phyloP scores from a whole-genome alignment of 1,140 invertebrate species.

The Probaryconus sp. region DNA sequence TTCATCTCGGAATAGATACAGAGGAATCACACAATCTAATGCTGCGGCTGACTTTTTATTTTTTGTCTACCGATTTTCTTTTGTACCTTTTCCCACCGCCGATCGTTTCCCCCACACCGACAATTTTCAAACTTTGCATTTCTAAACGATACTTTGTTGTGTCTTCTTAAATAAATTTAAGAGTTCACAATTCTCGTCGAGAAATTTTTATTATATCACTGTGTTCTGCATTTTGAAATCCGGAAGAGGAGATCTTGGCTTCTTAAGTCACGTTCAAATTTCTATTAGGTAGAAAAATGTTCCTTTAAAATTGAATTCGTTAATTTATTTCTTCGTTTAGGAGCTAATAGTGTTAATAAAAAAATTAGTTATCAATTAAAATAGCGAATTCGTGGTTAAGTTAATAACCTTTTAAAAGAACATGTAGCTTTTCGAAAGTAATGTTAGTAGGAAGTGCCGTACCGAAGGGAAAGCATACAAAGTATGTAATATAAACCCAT shows the following conservation, averaged over 20 bases:
- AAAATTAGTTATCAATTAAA: conserved; percentile 8
- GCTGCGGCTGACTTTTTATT: conserved; percentile 22
- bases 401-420: conserved; percentile 40
- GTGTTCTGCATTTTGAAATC: conserved; percentile 21
- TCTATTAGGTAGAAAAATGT: conserved; percentile 4
- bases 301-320: background rate
- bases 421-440: conserved; percentile 48
- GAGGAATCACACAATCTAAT: conserved; percentile 36
- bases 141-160: conserved; percentile 7
- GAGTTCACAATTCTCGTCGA: conserved; percentile 8
- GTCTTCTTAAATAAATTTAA: conserved; percentile 31
- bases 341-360: conserved; percentile 7
- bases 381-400: conserved; percentile 20
- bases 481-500: conserved; percentile 16
- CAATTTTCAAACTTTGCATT: too few species aligned
- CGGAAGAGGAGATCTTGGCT: conserved; percentile 13
- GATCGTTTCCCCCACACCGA: too few species aligned
- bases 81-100: conserved; percentile 18
- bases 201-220: conserved; percentile 7
- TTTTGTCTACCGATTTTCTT: conserved; percentile 35
- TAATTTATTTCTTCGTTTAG: background rate
- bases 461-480: conserved; percentile 19
- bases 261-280: too few species aligned
- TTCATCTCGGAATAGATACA: conserved; percentile 37
- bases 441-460: conserved; percentile 34